Evolutionary conservation across 2,797 vertebrate species (phyloP).

Genomic region (Danio kyathit): DNA sequence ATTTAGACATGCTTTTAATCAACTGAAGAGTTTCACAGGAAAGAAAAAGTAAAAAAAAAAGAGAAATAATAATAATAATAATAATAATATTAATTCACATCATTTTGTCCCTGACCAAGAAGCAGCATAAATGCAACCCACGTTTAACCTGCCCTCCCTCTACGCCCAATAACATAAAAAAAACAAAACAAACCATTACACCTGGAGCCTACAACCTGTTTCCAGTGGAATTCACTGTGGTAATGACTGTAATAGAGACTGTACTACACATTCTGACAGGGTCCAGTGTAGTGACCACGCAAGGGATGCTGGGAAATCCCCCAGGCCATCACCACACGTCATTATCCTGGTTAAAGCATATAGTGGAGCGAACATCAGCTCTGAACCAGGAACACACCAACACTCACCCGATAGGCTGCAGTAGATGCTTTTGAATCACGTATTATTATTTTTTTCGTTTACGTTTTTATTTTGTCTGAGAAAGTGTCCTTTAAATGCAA

Average conservation of each 20-base stretch:
- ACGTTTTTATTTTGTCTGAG: constrained; percentile 74
- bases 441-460: constrained; percentile 61
- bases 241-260: constrained; percentile 16
- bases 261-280: constrained; percentile 31
- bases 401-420: constrained; percentile 39
- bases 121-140: constrained; percentile 45
- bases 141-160: constrained; percentile 27
- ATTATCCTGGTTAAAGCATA: constrained; percentile 27
- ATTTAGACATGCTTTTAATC: constrained; percentile 44
- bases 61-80: constrained; percentile 20
- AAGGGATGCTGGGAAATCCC: not conserved
- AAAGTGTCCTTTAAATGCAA: constrained; percentile 95
- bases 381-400: constrained; percentile 29
- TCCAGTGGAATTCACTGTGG: constrained; percentile 30
- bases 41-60: constrained; percentile 54
- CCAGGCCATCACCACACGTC: constrained; percentile 16
- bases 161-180: constrained; percentile 13
- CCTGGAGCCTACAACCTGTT: constrained; percentile 26
- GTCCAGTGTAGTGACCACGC: constrained; percentile 23
- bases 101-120: constrained; percentile 46
- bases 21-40: constrained; percentile 45
- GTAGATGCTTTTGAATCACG: constrained; percentile 25
- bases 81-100: constrained; percentile 39
- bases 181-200: not conserved
- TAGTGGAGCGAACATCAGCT: constrained; percentile 34